These are phyloP conservation scores for Eudemis profundana DNA, from an alignment of 2,888 invertebrate genomes.

Conservation along the genomic window DNA sequence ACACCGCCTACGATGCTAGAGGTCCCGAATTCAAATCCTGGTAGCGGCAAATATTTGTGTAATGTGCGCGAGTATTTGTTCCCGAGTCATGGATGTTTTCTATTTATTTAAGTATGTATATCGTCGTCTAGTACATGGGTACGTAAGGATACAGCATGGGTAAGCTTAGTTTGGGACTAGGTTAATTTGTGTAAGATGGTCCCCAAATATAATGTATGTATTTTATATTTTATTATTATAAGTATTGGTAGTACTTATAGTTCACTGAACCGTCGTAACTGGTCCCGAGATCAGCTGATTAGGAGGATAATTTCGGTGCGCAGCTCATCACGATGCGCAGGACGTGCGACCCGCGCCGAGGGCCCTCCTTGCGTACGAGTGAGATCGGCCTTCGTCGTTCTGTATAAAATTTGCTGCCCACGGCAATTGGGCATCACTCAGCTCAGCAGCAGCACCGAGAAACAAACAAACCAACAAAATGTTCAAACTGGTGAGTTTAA, in stretches of 20 bases:
- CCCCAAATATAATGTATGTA: background rate
- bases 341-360: slow-evolving; percentile 22
- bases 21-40: too few relatives aligned
- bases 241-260: background rate
- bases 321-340: slow-evolving; percentile 26
- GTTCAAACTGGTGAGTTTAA: slow-evolving; percentile 54
- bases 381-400: slow-evolving; percentile 27
- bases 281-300: slow-evolving; percentile 1
- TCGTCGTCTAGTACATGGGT: too few relatives aligned
- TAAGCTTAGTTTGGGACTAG: too few relatives aligned
- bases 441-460: slow-evolving; percentile 44
- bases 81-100: too few relatives aligned
- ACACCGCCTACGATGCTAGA: too few relatives aligned
- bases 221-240: background rate
- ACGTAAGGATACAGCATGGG: too few relatives aligned
- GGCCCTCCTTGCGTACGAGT: slow-evolving; percentile 19
- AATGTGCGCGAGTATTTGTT: too few relatives aligned
- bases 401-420: slow-evolving; percentile 46
- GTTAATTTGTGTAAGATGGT: too few relatives aligned
- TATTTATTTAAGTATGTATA: too few relatives aligned
- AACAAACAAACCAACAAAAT: slow-evolving; percentile 49
- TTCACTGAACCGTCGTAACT: background rate
- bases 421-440: slow-evolving; percentile 47
- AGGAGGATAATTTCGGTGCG: slow-evolving; percentile 14
- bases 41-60: too few relatives aligned